phyloP scores from a whole-genome alignment of 2,113 vertebrate genomes.

The Chionomys nivalis region DNA sequence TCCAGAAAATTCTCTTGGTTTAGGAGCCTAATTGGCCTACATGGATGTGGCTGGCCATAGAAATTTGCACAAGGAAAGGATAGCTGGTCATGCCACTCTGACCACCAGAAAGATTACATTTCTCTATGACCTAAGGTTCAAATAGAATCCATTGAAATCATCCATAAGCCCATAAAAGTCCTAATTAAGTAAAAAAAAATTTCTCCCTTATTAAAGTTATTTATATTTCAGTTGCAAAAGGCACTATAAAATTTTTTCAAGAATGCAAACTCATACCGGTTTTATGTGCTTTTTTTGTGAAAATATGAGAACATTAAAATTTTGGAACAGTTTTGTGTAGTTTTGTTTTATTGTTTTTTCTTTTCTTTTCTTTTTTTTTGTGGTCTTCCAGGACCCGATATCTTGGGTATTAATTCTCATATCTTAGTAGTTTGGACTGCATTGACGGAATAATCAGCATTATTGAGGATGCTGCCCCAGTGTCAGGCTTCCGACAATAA shows the following conservation, averaged over 20 bases:
- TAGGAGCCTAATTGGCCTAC: not conserved
- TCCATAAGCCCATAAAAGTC: not conserved
- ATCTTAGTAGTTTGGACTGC: not conserved
- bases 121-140: not conserved
- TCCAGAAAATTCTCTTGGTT: not conserved
- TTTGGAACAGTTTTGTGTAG: not conserved
- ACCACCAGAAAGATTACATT: not conserved
- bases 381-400: not conserved
- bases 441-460: not conserved
- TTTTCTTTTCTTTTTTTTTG: not conserved
- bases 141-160: not conserved
- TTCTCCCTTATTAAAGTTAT: not conserved
- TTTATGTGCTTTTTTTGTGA: slow-evolving; percentile 5
- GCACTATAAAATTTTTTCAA: not conserved
- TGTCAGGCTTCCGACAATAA: not conserved
- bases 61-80: not conserved
- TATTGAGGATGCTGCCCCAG: not conserved
- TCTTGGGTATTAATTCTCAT: not conserved
- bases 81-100: not conserved
- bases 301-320: not conserved
- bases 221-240: not conserved
- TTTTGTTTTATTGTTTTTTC: not conserved
- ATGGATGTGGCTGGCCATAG: not conserved
- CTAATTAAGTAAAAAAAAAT: not conserved
- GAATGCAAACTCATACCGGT: not conserved